These are phyloP conservation scores for Amniataba percoides DNA, from an alignment of 2,797 vertebrate species.

Conservation along the genomic window DNA sequence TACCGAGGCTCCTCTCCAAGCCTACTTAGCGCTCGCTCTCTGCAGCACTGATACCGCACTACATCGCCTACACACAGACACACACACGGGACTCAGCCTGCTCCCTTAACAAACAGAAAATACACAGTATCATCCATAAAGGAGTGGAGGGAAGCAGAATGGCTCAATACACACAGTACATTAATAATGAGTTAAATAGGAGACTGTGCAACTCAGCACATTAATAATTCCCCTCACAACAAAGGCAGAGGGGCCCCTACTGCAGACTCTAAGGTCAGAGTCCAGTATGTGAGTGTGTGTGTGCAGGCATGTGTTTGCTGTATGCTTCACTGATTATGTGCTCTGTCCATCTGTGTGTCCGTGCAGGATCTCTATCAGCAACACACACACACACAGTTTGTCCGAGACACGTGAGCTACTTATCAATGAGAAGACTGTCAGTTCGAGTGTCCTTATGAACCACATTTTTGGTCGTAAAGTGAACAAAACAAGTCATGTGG, in stretches of 20 bases:
- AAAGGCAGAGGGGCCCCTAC: constrained; percentile 53
- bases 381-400: constrained; percentile 14
- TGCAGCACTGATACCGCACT: constrained; percentile 59
- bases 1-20: constrained; percentile 43
- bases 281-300: constrained; percentile 44
- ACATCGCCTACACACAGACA: constrained; percentile 58
- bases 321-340: constrained; percentile 16
- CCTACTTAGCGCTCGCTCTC: constrained; percentile 54
- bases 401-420: constrained; percentile 42
- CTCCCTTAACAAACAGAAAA: constrained; percentile 33
- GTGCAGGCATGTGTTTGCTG: constrained; percentile 21
- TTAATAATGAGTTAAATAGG: constrained; percentile 52
- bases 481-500: constrained; percentile 40
- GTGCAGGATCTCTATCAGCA: neutral
- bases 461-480: constrained; percentile 28
- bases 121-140: constrained; percentile 3
- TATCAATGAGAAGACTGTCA: constrained; percentile 37
- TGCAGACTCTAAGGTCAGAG: constrained; percentile 56
- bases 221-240: constrained; percentile 68
- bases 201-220: constrained; percentile 43
- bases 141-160: neutral
- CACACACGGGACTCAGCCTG: constrained; percentile 10
- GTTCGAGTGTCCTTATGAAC: constrained; percentile 21
- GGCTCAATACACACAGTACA: constrained; percentile 34
- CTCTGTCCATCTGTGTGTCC: neutral